These are phyloP conservation scores for Arge pagana DNA, from an alignment of 2,888 invertebrate species.

Conservation along the genomic window DNA sequence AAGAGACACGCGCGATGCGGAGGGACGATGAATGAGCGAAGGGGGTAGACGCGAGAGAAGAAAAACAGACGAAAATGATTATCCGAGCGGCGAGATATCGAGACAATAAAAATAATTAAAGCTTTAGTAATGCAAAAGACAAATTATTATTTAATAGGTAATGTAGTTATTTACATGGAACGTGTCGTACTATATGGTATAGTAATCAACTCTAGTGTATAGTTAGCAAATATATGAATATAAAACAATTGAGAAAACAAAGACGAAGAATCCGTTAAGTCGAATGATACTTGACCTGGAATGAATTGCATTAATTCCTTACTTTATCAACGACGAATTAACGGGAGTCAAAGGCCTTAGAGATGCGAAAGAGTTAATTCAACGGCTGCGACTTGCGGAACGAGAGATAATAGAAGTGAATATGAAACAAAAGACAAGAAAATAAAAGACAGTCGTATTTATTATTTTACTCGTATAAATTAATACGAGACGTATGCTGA, in stretches of 20 bases:
- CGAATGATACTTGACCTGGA: conserved; percentile 16
- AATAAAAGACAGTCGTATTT: conserved; percentile 21
- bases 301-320: conserved; percentile 3
- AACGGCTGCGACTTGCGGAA: neutral
- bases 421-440: conserved; percentile 16
- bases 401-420: conserved; percentile 9
- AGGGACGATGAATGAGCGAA: conserved; percentile 11
- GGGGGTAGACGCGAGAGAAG: conserved; percentile 5
- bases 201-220: conserved; percentile 37
- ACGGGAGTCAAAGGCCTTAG: neutral
- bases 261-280: conserved; percentile 6
- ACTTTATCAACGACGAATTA: neutral
- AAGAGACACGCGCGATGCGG: neutral
- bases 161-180: conserved; percentile 14
- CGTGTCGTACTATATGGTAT: conserved; percentile 36
- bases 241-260: neutral
- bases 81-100: conserved; percentile 9
- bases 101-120: conserved; percentile 32
- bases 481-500: conserved; percentile 13
- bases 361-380: neutral
- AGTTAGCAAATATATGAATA: neutral
- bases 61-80: neutral
- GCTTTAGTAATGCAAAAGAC: conserved; percentile 49
- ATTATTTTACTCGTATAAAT: conserved; percentile 11
- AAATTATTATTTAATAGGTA: conserved; percentile 46